Evolutionary conservation across 2,888 invertebrate genomes (phyloP), one percentile per base, ranked within the genome.

Genomic region (Chloroclystis v-ata): DNA sequence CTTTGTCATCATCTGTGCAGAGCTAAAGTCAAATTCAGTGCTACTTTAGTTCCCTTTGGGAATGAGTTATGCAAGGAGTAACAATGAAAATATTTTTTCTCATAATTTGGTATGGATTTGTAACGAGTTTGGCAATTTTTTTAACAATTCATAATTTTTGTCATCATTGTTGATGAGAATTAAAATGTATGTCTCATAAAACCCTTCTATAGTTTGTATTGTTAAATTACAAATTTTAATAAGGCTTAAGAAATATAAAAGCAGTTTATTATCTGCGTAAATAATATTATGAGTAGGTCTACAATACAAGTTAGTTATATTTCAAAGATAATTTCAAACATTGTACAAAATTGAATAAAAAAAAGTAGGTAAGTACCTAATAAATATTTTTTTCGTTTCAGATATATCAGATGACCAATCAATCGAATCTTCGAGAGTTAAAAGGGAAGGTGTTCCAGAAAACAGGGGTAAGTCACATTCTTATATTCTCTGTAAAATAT

Each of bases 371-470:
- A 20, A 4, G 20, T 20, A 20, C 20, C 20, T 20, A 4, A 20
- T 20, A 20, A 5, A 20, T 5, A 16, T 12, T 49, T 54, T 48
- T 47, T 57, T 80, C 80, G 71, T 87, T 86, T 14, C 82, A 89
- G 88, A 84, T 61, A 54, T 72, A 61, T 72, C 74, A 54, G 69
- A 80, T 47, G 77, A 82, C 50, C 82, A 82, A 62, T 60, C 70
- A 59, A 75, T 84, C 65, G 83, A 86, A 57, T 82, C 78, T 35
- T 72, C 85, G 49, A 82, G 88, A 57, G 79, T 84, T 64, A 89
- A 88, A 72, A 74, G 89, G 47, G 85, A 89, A 60, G 79, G 81
- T 46, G 83, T 82, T 59, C 81, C 82, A 53, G 87, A 84, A 73
- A 88, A 88, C 73, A 83, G 86, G 83, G 89, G 89, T 89, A 64